These are phyloP conservation scores for Eolophus roseicapilla DNA, from an alignment of 2,113 vertebrate species.

Conservation along the genomic window DNA sequence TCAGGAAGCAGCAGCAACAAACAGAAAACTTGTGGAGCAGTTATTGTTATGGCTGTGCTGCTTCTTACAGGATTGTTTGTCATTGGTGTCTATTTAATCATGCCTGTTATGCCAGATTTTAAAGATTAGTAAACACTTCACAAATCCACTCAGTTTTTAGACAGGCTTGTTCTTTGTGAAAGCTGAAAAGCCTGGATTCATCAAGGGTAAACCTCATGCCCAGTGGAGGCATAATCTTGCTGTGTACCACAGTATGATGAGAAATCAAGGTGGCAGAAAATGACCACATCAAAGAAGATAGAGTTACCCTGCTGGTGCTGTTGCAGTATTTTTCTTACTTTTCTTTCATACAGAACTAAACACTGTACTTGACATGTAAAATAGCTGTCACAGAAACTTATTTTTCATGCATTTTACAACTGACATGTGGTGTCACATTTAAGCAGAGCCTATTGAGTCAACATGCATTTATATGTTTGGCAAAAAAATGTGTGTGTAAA, in stretches of 20 bases:
- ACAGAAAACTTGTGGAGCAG: background rate
- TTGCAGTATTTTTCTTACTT: background rate
- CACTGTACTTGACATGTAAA: background rate
- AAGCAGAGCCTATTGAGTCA: background rate
- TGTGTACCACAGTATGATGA: background rate
- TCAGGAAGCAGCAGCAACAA: background rate
- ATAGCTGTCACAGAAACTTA: background rate
- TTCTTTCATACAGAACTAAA: background rate
- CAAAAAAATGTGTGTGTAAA: background rate
- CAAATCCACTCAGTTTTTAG: slow-evolving; percentile 47
- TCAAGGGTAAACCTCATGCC: background rate
- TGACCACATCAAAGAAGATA: background rate
- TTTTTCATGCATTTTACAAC: background rate
- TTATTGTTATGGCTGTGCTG: background rate
- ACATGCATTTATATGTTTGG: background rate
- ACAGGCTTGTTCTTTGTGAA: slow-evolving; percentile 8
- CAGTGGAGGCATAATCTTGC: background rate
- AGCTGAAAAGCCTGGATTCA: slow-evolving; percentile 24
- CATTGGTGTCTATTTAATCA: slow-evolving; percentile 42
- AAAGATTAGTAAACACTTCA: slow-evolving; percentile 35
- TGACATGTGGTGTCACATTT: background rate
- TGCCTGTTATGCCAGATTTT: slow-evolving; percentile 20
- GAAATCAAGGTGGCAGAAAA: background rate
- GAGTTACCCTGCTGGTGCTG: background rate
- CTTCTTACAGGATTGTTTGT: background rate